Evolutionary conservation across 2,113 vertebrate species (phyloP).

Genomic region (Bubo blakistoni): DNA sequence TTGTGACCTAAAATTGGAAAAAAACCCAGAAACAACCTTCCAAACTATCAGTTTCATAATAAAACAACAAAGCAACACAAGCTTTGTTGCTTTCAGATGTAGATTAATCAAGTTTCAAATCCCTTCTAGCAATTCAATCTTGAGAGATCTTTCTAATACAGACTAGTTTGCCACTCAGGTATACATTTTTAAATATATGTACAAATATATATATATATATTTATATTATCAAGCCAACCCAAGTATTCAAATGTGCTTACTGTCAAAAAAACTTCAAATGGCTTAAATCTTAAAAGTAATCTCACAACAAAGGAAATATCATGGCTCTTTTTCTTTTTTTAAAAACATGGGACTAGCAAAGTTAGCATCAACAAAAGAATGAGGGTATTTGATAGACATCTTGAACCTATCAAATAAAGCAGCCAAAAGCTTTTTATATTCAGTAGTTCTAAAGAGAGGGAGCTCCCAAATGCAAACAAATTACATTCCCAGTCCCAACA

Average conservation of each 20-base stretch:
- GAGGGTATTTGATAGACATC: neutral
- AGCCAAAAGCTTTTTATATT: neutral
- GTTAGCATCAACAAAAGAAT: neutral
- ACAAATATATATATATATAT: neutral
- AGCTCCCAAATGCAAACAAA: neutral
- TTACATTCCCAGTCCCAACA: neutral
- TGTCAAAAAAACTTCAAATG: neutral
- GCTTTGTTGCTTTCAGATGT: neutral
- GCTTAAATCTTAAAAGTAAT: neutral
- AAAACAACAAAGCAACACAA: neutral
- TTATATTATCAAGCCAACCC: neutral
- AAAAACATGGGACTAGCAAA: neutral
- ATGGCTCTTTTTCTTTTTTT: neutral
- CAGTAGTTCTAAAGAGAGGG: rapidly evolving
- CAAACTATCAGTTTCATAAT: neutral
- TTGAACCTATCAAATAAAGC: neutral
- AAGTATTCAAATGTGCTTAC: neutral
- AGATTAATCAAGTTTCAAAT: neutral
- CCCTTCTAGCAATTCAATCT: neutral
- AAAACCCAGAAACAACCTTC: neutral
- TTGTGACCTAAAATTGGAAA: slow-evolving; percentile 26
- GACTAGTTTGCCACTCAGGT: neutral
- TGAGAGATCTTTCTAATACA: neutral
- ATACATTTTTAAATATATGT: neutral
- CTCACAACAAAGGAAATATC: neutral